These are phyloP conservation scores for Tokudaia muenninki DNA, from an alignment of 2,797 vertebrate genomes.

Conservation along the genomic window DNA sequence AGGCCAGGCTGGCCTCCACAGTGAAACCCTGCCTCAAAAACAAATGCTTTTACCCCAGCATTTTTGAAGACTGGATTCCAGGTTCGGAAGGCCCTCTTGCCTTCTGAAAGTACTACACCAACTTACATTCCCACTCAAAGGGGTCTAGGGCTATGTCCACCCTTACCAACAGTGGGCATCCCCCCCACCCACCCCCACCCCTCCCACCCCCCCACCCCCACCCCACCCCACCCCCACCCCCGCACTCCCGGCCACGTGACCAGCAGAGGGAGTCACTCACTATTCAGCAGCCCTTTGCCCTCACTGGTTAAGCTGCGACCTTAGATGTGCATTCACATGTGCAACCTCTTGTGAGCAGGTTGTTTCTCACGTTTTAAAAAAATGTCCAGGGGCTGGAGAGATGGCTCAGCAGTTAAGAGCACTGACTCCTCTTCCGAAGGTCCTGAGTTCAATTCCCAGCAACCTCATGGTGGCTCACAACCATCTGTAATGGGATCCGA, in stretches of 20 bases:
- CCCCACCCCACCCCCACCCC: no score
- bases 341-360: background rate
- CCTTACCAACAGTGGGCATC: background rate
- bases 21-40: background rate
- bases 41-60: background rate
- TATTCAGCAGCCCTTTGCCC: background rate
- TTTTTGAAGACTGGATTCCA: background rate
- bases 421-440: no score
- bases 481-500: no score
- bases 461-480: no score
- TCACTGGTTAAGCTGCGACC: no score
- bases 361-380: no score
- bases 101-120: background rate
- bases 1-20: background rate
- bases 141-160: background rate
- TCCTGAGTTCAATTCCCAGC: no score
- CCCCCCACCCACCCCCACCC: no score
- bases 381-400: no score
- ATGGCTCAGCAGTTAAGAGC: no score
- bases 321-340: background rate
- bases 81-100: background rate
- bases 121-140: background rate
- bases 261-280: background rate
- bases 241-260: background rate
- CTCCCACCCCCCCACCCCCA: no score